phyloP scores from a whole-genome alignment of 2,797 vertebrate species.

The Gymnoscopelus microlampas region DNA sequence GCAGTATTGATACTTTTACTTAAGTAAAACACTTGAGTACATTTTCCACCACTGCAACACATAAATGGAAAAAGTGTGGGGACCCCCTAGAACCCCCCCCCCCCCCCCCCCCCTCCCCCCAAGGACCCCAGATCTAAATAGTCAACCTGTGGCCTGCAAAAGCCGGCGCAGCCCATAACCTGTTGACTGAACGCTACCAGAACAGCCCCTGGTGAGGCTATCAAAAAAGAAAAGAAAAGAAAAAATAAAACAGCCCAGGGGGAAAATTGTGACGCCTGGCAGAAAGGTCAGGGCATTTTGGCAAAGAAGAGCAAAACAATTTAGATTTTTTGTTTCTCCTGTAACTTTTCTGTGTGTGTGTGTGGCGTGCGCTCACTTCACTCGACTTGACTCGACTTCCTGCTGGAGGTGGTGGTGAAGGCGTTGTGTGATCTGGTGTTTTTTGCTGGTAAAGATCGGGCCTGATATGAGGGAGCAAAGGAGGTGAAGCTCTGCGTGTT shows the following conservation, averaged over 20 bases:
- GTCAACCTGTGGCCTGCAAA: no score
- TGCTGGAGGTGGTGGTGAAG: slow-evolving; percentile 73
- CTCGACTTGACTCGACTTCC: slow-evolving; percentile 61
- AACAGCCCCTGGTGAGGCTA: no score
- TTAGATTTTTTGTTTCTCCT: slow-evolving; percentile 21
- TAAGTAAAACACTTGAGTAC: no score
- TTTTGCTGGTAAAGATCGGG: slow-evolving; percentile 64
- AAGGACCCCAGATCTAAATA: no score
- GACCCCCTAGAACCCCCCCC: no score
- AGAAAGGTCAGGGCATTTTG: slow-evolving; percentile 78
- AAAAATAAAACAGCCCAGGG: slow-evolving; percentile 52
- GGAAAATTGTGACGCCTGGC: slow-evolving; percentile 67
- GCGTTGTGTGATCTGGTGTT: slow-evolving; percentile 42
- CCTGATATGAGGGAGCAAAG: slow-evolving; percentile 60
- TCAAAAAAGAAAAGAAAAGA: slow-evolving; percentile 19
- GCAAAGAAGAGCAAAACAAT: slow-evolving; percentile 61
- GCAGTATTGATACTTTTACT: no score
- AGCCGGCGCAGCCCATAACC: no score
- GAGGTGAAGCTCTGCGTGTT: slow-evolving; percentile 55
- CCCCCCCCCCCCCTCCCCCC: no score
- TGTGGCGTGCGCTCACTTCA: slow-evolving; percentile 23
- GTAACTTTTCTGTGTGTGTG: slow-evolving; percentile 49
- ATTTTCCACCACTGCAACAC: no score
- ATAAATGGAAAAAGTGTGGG: no score
- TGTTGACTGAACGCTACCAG: no score